These are phyloP conservation scores for Isurus oxyrinchus DNA, from an alignment of 2,113 vertebrate genomes.

Conservation along the genomic window DNA sequence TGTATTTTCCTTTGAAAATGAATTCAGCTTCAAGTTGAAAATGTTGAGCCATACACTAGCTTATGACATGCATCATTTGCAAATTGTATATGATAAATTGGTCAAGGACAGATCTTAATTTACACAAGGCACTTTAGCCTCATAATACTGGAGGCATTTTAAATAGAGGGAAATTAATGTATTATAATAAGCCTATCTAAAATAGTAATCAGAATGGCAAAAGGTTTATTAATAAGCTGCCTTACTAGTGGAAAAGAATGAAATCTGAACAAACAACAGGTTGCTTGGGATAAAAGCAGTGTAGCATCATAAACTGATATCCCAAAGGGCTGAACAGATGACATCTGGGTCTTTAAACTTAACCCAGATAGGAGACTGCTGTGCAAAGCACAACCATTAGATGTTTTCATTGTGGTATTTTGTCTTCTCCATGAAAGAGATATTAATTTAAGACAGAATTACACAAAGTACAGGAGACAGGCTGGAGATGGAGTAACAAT, in stretches of 20 bases:
- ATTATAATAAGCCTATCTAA: too few species aligned
- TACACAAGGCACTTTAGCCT: not conserved
- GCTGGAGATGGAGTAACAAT: not conserved
- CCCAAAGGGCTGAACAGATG: not conserved
- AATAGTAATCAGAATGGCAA: not conserved
- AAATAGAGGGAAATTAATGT: too few species aligned
- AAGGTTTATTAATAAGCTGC: not conserved
- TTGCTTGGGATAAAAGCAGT: not conserved
- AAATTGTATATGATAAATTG: not conserved
- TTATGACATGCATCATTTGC: not conserved
- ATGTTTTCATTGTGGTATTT: not conserved
- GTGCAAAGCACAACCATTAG: not conserved
- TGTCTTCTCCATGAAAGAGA: not conserved
- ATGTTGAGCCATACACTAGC: not conserved
- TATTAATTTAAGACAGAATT: not conserved
- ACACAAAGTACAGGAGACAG: not conserved
- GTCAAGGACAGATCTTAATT: not conserved
- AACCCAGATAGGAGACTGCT: not conserved
- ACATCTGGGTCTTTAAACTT: not conserved
- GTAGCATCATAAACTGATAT: not conserved
- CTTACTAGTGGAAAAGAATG: not conserved
- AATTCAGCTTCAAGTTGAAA: not conserved
- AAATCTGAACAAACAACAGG: not conserved
- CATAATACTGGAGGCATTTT: not conserved
- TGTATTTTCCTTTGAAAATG: not conserved